Percentiles rank a stretch among this genome's conserved stretches.
phyloP scores from a whole-genome alignment of 2,888 invertebrate genomes.

The Orchesellides sinensis region DNA sequence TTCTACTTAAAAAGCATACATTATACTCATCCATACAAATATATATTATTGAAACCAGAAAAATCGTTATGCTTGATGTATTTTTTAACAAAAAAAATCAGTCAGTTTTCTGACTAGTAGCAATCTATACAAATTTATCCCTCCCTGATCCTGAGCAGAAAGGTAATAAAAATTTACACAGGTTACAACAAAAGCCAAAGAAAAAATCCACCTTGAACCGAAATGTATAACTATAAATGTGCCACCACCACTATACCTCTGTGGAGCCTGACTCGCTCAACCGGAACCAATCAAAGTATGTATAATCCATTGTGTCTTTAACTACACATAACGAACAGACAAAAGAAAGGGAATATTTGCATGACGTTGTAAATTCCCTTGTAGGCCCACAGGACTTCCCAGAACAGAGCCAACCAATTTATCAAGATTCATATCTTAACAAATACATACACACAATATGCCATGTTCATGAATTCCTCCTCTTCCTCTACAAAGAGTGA shows the following conservation, averaged over 20 bases:
- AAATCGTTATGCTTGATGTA: background rate
- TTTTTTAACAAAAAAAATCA: background rate
- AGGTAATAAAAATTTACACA: background rate
- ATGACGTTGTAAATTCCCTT: constrained; percentile 49
- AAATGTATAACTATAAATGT: background rate
- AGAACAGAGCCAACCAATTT: constrained; percentile 47
- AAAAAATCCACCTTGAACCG: background rate
- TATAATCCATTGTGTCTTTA: constrained; percentile 26
- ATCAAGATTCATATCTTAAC: constrained; percentile 27
- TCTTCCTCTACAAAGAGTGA: background rate
- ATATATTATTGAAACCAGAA: background rate
- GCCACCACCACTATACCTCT: background rate
- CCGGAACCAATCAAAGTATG: constrained; percentile 30
- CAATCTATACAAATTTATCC: background rate
- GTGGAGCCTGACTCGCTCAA: constrained; percentile 14
- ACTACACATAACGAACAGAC: no score
- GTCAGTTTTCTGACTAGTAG: background rate
- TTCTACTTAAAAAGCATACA: no score
- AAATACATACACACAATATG: background rate
- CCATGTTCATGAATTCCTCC: background rate
- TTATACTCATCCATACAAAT: no score
- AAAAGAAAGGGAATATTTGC: constrained; percentile 33
- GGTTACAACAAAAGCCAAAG: background rate
- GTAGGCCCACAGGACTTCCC: constrained; percentile 23
- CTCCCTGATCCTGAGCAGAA: background rate